Evolutionary conservation across 23 tunicate genomes (phyloP), one percentile per base, ranked within the genome.

Genomic region (Halocynthia aurantium): DNA sequence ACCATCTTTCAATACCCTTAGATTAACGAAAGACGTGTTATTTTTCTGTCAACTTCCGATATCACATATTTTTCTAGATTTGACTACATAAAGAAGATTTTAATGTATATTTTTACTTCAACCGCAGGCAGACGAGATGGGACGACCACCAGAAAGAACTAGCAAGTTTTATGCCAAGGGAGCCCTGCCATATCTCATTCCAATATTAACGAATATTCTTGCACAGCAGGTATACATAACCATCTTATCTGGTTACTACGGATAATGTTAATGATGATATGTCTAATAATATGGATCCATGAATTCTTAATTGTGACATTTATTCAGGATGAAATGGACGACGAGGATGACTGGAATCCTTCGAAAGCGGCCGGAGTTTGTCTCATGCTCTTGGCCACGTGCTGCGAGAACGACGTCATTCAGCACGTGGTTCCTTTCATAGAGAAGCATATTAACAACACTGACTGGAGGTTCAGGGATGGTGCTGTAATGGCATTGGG

Each of bases 291-390:
- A 31, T 31, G 44, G 44, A 31, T 31, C 44, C 44, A 31, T 31
- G 44, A 0, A 31, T 31, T 31, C 9, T 65, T 49, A 0, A 20
- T 65, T 50, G 72, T 12, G 15, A 21, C 18, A 19, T 51, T 10
- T 0, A 19, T 62, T 50, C 67, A 91, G 98, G 99, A 94, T 40
- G 99, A 89, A 52, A 58, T 83, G 66, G 95, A 85, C 70, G 95
- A 94, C 65, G 94, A 85, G 71, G 99, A 94, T 65, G 99, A 94
- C 52, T 94, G 99, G 99, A 94, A 88, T 81, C 99, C 99, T 13
- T 84, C 99, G 12, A 94, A 94, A 68, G 99, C 99, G 11, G 87
- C 99, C 21, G 99, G 99, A 50, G 96, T 94, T 58, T 94, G 99
- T 77, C 81, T 94, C 18, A 94, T 94, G 99, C 76, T 94, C 7